Evolutionary conservation across 2,113 vertebrate genomes (phyloP).

Genomic region (Arizona elegans): DNA sequence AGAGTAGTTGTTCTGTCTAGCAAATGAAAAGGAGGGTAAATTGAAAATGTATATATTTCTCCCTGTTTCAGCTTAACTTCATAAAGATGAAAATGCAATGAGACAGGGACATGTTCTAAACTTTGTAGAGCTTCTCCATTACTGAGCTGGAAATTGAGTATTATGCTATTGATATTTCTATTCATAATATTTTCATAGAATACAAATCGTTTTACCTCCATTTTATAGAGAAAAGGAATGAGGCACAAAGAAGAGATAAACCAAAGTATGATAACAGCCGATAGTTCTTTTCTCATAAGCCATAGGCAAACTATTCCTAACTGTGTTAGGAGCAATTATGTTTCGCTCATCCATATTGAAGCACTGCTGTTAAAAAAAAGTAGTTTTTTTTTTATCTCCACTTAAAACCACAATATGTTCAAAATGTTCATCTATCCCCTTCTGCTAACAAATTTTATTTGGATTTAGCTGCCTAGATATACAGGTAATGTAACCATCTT

Average conservation of each 20-base stretch:
- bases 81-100: neutral
- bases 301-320: neutral
- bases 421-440: conserved; percentile 37
- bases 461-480: neutral
- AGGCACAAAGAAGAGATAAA: neutral
- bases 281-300: neutral
- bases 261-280: neutral
- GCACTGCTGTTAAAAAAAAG: conserved; percentile 43
- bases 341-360: conserved; percentile 39
- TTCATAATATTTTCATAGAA: neutral
- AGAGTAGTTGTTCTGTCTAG: neutral
- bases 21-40: neutral
- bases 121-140: neutral
- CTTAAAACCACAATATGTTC: conserved; percentile 50
- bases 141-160: neutral
- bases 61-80: neutral
- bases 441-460: neutral
- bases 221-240: neutral
- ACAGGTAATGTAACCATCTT: neutral
- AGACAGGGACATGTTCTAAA: neutral
- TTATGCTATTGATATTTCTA: neutral
- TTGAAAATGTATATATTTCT: neutral
- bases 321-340: conserved; percentile 34
- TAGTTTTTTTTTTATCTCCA: conserved; percentile 41
- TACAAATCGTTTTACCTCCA: neutral